These are phyloP conservation scores for Pao palembangensis DNA, from an alignment of 2,113 vertebrate species.

Conservation along the genomic window DNA sequence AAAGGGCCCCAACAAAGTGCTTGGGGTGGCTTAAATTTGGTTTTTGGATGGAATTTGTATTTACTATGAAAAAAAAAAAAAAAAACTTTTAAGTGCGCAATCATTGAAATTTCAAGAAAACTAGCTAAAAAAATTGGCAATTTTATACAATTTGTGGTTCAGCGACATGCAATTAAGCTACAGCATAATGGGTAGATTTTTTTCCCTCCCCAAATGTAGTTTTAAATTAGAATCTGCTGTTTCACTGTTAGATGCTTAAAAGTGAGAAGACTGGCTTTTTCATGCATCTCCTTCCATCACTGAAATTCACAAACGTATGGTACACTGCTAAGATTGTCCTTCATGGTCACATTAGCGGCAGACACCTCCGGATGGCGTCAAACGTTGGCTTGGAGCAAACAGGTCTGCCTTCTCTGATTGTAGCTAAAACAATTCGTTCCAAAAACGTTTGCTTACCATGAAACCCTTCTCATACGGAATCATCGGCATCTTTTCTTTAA, in stretches of 20 bases:
- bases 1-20: constrained; percentile 79
- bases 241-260: constrained; percentile 31
- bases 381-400: constrained; percentile 27
- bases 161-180: constrained; percentile 62
- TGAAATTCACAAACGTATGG: constrained; percentile 31
- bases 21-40: constrained; percentile 82
- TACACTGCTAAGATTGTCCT: constrained; percentile 61
- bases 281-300: constrained; percentile 40
- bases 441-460: constrained; percentile 17
- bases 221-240: constrained; percentile 42
- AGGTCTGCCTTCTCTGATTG: constrained; percentile 51
- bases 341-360: constrained; percentile 5
- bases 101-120: constrained; percentile 53
- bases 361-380: constrained; percentile 34
- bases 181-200: constrained; percentile 36
- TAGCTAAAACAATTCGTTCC: constrained; percentile 40
- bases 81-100: constrained; percentile 64
- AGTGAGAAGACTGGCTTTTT: constrained; percentile 33
- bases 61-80: constrained; percentile 33
- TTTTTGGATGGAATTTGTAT: constrained; percentile 74
- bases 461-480: background rate
- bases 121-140: constrained; percentile 42
- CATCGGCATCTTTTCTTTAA: constrained; percentile 32
- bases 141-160: constrained; percentile 54
- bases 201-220: constrained; percentile 33